These are phyloP conservation scores for Gobionotothen gibberifrons DNA, from an alignment of 2,797 vertebrate genomes.

Conservation along the genomic window DNA sequence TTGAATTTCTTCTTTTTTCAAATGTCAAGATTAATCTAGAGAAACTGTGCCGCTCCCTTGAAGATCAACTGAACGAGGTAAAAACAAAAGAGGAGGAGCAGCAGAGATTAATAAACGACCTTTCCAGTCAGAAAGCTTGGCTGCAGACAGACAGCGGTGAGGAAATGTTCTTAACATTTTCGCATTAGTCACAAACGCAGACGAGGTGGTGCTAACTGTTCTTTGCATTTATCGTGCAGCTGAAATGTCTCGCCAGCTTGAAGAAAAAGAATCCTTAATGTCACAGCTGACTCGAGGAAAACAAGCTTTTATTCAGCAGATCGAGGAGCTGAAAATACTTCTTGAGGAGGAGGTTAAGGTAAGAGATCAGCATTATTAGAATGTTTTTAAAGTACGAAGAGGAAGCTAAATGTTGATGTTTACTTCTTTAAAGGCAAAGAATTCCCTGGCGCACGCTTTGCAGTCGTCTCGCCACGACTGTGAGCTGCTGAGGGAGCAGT, in stretches of 20 bases:
- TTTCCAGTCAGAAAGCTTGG: constrained; percentile 77
- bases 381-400: neutral
- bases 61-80: constrained; percentile 89
- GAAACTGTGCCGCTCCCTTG: constrained; percentile 86
- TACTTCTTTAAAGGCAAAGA: constrained; percentile 82
- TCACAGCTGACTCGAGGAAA: constrained; percentile 85
- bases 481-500: constrained; percentile 88
- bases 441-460: constrained; percentile 84
- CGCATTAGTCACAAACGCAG: too few relatives aligned
- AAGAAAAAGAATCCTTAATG: constrained; percentile 79
- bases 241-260: constrained; percentile 80
- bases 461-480: constrained; percentile 89
- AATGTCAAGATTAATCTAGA: constrained; percentile 85
- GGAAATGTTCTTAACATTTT: too few relatives aligned
- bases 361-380: constrained; percentile 48
- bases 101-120: constrained; percentile 28
- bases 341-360: too few relatives aligned
- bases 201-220: too few relatives aligned
- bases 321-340: constrained; percentile 53
- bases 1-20: too few relatives aligned
- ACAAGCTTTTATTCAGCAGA: constrained; percentile 77
- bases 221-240: constrained; percentile 51
- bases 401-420: too few relatives aligned
- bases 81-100: constrained; percentile 88
- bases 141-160: constrained; percentile 85